Conservation (phyloP, 2,113 vertebrate genomes). For the Ornithorhynchus anatinus region DNA sequence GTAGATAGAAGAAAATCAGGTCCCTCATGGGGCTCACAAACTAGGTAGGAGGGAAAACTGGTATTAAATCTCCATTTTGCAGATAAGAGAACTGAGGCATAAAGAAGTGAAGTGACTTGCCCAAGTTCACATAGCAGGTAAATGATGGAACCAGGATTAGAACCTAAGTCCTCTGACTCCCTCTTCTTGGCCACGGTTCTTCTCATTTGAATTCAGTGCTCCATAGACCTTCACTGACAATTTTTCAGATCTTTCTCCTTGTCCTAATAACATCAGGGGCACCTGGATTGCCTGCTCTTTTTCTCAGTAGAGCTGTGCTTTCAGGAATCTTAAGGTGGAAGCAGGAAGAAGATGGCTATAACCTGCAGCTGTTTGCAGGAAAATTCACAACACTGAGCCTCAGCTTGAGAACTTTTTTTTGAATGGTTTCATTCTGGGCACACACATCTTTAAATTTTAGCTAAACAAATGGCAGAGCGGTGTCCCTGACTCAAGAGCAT, state of each 20-base stretch:
- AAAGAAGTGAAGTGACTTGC: too few species aligned
- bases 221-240: background rate
- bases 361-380: background rate
- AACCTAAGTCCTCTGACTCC: too few species aligned
- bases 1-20: too few species aligned
- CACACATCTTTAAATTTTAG: background rate
- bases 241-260: background rate
- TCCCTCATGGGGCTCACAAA: too few species aligned
- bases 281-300: background rate
- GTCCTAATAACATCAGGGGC: slow-evolving; percentile 26
- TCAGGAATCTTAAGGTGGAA: background rate
- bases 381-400: background rate
- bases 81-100: too few species aligned
- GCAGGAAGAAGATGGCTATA: background rate
- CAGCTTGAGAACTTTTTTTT: background rate
- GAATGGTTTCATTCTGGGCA: background rate
- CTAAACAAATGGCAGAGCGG: background rate
- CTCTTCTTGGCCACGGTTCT: too few species aligned
- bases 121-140: too few species aligned
- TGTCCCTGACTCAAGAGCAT: background rate
- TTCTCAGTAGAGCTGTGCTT: background rate
- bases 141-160: too few species aligned
- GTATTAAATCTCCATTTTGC: too few species aligned
- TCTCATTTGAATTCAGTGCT: background rate
- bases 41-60: too few species aligned